Base-by-base conservation (phyloP, 2,113 vertebrate species). In the Gallinago paraguaiae region DNA sequence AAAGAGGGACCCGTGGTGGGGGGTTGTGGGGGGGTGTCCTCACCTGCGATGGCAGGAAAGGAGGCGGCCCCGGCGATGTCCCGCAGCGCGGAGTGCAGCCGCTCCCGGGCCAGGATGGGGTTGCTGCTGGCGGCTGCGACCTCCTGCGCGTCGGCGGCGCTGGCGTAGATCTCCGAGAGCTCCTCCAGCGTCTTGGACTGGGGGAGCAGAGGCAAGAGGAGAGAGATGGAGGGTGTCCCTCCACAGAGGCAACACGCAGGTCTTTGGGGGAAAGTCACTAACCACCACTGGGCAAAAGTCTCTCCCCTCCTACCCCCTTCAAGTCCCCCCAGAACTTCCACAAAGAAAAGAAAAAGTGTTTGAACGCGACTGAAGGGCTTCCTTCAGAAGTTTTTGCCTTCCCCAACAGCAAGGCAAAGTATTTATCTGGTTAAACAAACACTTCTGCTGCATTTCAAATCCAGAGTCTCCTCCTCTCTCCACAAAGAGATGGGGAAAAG, bases 111-210 rank as follows among this genome's bases (percentile, higher is more conserved):
- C 65, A 95, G 92, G 2, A 48, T 50, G 2, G 97, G 93, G 65
- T 98, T 95, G 8, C 97, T 95, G n/a, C 95, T 82, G 89, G 83
- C 18, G 0, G 98, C 98, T 0, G 99, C 98, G 1, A 92, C 72
- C 95, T 99, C 99, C 71, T 99, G 97, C 0, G 98, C 93, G 0
- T 98, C 97, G 0, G 98, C 97, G 0, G 98, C 98, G 1, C 88
- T 96, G 5, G 97, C 87, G 30, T 98, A 99, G 94, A 99, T 98
- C 70, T 98, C 96, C 1, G 77, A 97, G 8, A 99, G 94, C 63
- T 99, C 98, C 30, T 96, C 96, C 79, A 97, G 88, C 5, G 97
- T 94, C 96, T 99, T 99, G 54, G 97, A 91, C 98, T 98, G 59
- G 5, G 71, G 56, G 41, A 27, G 75, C 57, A 93, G 48, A 75